Evolutionary conservation across 1,140 invertebrate genomes (phyloP), one percentile per base, ranked within the genome.

Genomic region (Meloidogyne hapla): DNA sequence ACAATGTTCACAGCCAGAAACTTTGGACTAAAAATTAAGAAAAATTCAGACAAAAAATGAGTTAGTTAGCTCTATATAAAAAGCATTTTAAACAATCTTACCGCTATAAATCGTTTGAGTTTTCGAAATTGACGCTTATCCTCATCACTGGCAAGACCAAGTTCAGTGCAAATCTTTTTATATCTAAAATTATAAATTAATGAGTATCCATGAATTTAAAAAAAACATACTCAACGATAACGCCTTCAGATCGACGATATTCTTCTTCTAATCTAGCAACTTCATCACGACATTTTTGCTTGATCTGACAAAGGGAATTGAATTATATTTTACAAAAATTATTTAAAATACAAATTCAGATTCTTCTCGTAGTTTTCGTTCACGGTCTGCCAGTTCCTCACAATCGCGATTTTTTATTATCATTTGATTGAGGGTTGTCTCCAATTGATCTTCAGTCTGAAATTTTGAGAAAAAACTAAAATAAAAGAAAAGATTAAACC

Each of bases 271-370:
- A 91, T 76, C 91, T 89, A 61, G 91, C 89, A 15, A 94, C 90
- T 88, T 94, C 93, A 62, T 92, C 87, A 81, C 94, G 91, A 69
- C 94, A 90, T 89, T 94, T 92, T 71, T 94, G 92, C 81, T 94
- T 94, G 4, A 95, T 89, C 69, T 70, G 15, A 90, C 91, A 78
- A 38, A 69, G 71, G 38, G 40, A 78, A 56, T 26, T 70, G 21
- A 23, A 3, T 61, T 28, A 18, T 23, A 77, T 63, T 38, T 45
- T 21, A 3, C 13, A 68, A n/a, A n/a, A 70, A 72, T 18, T 74
- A 33, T 21, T 25, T 74, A 38, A 25, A 12, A 77, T 80, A 91
- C 91, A 87, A 93, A 91, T 61, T 89, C 88, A 15, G 93, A 91
- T 88, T 96, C 93, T 64, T 91, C 89, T 80, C 92, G 91, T 66